phyloP scores from a whole-genome alignment of 2,797 vertebrate species.

The Etheostoma nigrum region DNA sequence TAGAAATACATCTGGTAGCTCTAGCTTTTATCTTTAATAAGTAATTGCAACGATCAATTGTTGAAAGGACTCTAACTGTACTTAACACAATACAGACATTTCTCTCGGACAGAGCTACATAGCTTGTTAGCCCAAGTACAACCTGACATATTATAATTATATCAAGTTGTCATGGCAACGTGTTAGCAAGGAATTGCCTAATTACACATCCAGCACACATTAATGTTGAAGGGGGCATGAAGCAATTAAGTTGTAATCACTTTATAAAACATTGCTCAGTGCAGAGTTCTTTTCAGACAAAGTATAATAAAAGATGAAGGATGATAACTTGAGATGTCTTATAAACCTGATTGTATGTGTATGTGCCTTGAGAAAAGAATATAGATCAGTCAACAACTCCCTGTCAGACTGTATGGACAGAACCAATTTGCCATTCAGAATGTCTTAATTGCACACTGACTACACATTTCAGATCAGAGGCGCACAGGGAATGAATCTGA shows the following conservation, averaged over 20 bases:
- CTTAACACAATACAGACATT: background rate
- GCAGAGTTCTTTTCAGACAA: background rate
- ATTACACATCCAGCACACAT: background rate
- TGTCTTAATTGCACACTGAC: constrained; percentile 14
- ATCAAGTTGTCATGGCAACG: background rate
- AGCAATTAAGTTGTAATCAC: constrained; percentile 1
- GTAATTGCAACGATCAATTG: background rate
- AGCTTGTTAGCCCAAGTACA: rapidly evolving
- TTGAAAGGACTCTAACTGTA: background rate
- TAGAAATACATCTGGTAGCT: background rate
- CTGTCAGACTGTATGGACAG: background rate
- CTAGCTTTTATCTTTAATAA: background rate
- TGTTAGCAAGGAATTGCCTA: too few species aligned
- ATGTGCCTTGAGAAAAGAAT: background rate
- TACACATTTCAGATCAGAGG: constrained; percentile 7
- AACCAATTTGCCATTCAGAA: constrained; percentile 9
- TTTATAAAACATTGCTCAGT: constrained; percentile 3
- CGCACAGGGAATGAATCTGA: constrained; percentile 5
- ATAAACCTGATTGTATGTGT: background rate
- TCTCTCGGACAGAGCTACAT: background rate
- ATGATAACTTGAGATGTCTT: background rate
- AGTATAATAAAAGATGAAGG: background rate
- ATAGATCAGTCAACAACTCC: constrained; percentile 16
- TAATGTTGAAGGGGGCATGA: background rate
- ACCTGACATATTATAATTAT: background rate